Base-by-base conservation (phyloP, 1,140 invertebrate species). In the Brachionus paranguensis region DNA sequence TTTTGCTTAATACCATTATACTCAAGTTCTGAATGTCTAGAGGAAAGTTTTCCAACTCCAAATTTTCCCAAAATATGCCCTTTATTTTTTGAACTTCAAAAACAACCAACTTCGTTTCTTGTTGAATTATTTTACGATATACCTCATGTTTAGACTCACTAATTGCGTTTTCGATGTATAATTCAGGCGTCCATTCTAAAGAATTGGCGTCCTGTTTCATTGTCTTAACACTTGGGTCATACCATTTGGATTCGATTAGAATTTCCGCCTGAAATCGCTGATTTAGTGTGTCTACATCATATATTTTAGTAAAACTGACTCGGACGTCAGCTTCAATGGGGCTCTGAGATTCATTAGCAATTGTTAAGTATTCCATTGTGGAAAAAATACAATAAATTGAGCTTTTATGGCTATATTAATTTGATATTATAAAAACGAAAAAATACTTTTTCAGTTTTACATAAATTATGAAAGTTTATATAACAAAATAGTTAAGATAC, bases 51-150 rank as follows among this genome's bases (percentile, higher is more conserved):
- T 83, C 55, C 14, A 83, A 11, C 20, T 83, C 79, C 5, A 83
- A 37, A 68, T 83, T 83, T 68, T 83, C 60, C 79, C 79, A 83
- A 83, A 83, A 83, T 20, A 72, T n/a, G 14, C 79, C 79, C n/a
- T 83, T 83, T 37, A 83, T 20, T 24, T 68, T 68, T 41, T 29
- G 43, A n/a, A 50, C 37, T 43, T 83, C 41, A 33, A 17, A 17
- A 43, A 83, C 64, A 41, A 43, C 2, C 11, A 43, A 43, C 2
- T 81, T 81, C 3, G 29, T 37, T 20, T 81, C 64, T 14, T 41
- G 20, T 64, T 64, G 24, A 14, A 81, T 65, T 29, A 68, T 60
- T 47, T 33, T 83, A 65, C 45, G 41, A 45, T 12, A 45, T 50
- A 83, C 5, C 27, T 68, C 55, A 68, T 83, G 55, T 29, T 83